These are phyloP conservation scores for Enteromius fasciolatus DNA, from an alignment of 2,797 vertebrate species.

Conservation along the genomic window DNA sequence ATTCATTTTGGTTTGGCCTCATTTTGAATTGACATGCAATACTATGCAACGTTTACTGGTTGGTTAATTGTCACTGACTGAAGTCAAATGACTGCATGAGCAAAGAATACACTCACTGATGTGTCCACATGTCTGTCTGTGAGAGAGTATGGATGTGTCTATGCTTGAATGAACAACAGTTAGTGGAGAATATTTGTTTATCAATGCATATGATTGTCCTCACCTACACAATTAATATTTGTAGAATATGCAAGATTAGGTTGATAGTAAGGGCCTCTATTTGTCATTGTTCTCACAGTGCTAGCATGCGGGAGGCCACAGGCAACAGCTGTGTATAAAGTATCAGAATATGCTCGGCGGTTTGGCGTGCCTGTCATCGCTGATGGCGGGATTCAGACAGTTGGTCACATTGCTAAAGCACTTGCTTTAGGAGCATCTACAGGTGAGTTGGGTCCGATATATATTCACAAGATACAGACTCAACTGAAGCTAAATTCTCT, in stretches of 20 bases:
- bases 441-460: conserved; percentile 73
- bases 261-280: neutral
- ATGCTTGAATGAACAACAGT: neutral
- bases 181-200: neutral
- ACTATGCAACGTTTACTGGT: neutral
- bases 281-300: conserved; percentile 74
- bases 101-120: conserved; percentile 11
- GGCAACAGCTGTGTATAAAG: conserved; percentile 97
- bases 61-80: conserved; percentile 3
- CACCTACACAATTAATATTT: neutral
- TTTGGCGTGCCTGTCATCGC: conserved; percentile 95
- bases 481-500: neutral
- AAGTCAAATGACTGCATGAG: conserved; percentile 2
- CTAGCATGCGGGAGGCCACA: conserved; percentile 94
- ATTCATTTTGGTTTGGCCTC: neutral
- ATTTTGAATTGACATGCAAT: conserved; percentile 1
- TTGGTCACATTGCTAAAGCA: conserved; percentile 94
- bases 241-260: neutral
- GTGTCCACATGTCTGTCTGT: neutral
- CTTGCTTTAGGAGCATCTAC: conserved; percentile 94
- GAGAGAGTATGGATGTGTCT: neutral
- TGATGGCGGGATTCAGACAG: conserved; percentile 95
- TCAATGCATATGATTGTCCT: neutral
- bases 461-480: neutral
- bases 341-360: conserved; percentile 92